Evolutionary conservation across 2,113 vertebrate genomes (phyloP), one percentile per base, ranked within the genome.

Genomic region (Ptilorrhoa leucosticta): DNA sequence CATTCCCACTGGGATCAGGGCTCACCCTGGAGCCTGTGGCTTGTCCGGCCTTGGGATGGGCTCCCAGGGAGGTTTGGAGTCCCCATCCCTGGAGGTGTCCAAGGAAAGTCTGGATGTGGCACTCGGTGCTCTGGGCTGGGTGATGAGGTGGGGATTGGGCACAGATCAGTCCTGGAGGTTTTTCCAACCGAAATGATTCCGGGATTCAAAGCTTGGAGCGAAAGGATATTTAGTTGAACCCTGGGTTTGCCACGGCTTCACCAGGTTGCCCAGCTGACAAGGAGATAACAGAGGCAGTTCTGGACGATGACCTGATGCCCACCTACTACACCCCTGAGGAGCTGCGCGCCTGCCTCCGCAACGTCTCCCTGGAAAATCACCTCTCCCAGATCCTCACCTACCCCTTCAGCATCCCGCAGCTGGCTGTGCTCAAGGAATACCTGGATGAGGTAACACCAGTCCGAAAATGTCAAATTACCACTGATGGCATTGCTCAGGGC

Each of bases 401-500:
- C 4, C 1, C 97, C 39, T 98, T 98, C 96, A 97, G 31, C 63
- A 5, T 45, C 5, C 6, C 94, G 6, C 98, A 98, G 16, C 56
- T 98, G 33, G 8, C 7, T 12, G 40, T 92, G 42, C 33, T 98
- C 3, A 98, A 98, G 92, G 20, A 5, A 2, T 75, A 85, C 15
- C 45, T 98, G 61, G 92, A 98, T 8, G 4, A 97, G 98, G 98
- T 98, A 92, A 77, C 9, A 13, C 15, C 19, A 18, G 15, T 8
- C 30, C 13, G 6, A 69, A 42, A 65, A 35, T 11, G 35, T 14
- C 42, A 9, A 6, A 3, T 72, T 39, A 5, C 35, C 35, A 26
- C 28, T 12, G 21, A 5, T 51, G 40, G 61, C 30, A 3, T 79
- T 35, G 28, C 54, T 81, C 39, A 83, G 37, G 33, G 58, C 4